Conservation (phyloP, 1,140 invertebrate genomes). For the Macrostomum lignano region DNA sequence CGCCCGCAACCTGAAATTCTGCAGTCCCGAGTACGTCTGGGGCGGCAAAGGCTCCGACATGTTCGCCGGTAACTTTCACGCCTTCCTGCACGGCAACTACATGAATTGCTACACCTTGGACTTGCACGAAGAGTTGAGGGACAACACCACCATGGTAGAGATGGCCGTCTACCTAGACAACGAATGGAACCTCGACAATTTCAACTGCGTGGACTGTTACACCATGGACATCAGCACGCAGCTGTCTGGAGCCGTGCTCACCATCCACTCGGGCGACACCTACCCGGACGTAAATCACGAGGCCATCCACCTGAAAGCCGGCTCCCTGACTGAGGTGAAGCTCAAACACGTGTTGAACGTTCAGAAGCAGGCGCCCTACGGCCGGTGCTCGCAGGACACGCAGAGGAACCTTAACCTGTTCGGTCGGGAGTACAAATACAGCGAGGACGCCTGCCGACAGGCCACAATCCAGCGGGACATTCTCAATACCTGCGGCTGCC, state of each 20-base stretch:
- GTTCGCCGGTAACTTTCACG: not conserved
- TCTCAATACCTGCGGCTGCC: not conserved
- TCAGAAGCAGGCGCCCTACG: not conserved
- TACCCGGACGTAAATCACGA: constrained; percentile 2
- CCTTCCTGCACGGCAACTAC: constrained; percentile 1
- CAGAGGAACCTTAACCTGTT: not conserved
- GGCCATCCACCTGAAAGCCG: not conserved
- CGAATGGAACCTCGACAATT: not conserved
- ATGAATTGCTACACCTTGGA: constrained; percentile 2
- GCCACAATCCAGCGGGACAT: not conserved
- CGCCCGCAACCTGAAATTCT: too few relatives aligned
- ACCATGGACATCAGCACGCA: not conserved
- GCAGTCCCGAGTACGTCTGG: too few relatives aligned
- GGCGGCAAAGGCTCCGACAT: not conserved
- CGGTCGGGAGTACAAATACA: not conserved
- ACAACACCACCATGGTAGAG: not conserved
- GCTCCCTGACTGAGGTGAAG: not conserved
- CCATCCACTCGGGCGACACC: not conserved
- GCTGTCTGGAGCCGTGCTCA: constrained; percentile 1
- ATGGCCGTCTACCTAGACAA: constrained; percentile 1
- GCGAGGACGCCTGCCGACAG: not conserved
- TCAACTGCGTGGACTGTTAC: not conserved
- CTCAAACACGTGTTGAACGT: not conserved
- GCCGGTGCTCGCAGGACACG: not conserved
- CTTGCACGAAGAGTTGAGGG: not conserved